Evolutionary conservation across 2,113 vertebrate species (phyloP), one percentile per base, ranked within the genome.

Genomic region (Antennarius striatus): DNA sequence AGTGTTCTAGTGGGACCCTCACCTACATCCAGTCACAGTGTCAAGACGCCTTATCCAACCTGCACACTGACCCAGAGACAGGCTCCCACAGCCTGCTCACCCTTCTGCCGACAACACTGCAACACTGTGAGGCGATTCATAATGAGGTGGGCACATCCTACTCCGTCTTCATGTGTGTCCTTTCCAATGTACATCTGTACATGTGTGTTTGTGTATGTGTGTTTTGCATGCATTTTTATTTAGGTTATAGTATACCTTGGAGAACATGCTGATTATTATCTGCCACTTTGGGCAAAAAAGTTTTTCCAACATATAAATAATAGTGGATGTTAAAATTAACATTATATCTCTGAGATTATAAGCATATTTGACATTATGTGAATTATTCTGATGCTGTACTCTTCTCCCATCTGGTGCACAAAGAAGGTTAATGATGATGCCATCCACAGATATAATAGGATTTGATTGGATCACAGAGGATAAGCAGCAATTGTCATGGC

Each of bases 1-100:
- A 99, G 97, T 98, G 95, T 84, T 95, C 94, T 0, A 93, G 86
- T 3, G 96, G 96, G 73, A 98, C 96, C 0, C 75, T 98, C 89
- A 93, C 94, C 62, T 98, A 98, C 73, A 98, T 99, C 80, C 79
- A 93, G 82, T 91, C 90, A 10, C 94, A 68, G 29, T 96, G 96
- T 88, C 90, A 91, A 52, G 63, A 94, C 79, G 96, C 95, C 14
- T 88, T 98, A 82, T 92, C 94, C 78, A 96, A 98, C 87, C 81
- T 99, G 56, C 81, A 78, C 17, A 87, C 82, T 0, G 91, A 92
- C 66, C 78, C 89, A 0, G 90, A 92, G 59, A 89, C 88, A 0
- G 87, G 79, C 36, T 77, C 79, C 49, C 86, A 92, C 63, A 92
- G 89, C 76, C 76, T 98, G 90, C 91, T 91, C 71, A 93, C 93